These are phyloP conservation scores for Hiodon alosoides DNA, from an alignment of 2,113 vertebrate genomes.

Conservation along the genomic window DNA sequence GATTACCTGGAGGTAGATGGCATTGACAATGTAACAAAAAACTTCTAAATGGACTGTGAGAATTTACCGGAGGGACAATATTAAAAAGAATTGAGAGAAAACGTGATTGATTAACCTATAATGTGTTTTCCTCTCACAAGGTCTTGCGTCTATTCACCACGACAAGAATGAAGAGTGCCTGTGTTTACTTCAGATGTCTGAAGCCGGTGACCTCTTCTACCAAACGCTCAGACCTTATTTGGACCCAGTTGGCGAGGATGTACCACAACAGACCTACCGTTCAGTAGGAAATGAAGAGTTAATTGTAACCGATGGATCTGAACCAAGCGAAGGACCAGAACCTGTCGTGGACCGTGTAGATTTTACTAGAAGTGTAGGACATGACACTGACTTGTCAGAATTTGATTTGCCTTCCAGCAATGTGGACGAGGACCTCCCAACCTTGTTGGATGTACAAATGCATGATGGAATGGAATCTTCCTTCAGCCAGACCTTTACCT, in stretches of 20 bases:
- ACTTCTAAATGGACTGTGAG: no score
- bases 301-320: not conserved
- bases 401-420: constrained; percentile 33
- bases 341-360: no score
- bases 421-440: not conserved
- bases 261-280: not conserved
- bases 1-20: not conserved
- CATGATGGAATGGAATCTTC: not conserved
- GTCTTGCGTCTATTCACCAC: constrained; percentile 52
- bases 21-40: not conserved
- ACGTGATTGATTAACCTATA: not conserved
- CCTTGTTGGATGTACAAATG: not conserved
- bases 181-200: constrained; percentile 72
- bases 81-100: no score
- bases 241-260: not conserved
- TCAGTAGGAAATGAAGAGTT: not conserved
- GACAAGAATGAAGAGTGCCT: constrained; percentile 34
- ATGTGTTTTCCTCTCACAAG: constrained; percentile 41
- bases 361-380: not conserved
- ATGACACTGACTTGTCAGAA: not conserved
- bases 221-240: constrained; percentile 56
- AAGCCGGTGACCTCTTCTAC: constrained; percentile 77
- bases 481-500: not conserved
- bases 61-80: not conserved
- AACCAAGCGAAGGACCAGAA: constrained; percentile 27